Evolutionary conservation across 2,113 vertebrate species (phyloP).

Genomic region (Erpornis zantholeuca): DNA sequence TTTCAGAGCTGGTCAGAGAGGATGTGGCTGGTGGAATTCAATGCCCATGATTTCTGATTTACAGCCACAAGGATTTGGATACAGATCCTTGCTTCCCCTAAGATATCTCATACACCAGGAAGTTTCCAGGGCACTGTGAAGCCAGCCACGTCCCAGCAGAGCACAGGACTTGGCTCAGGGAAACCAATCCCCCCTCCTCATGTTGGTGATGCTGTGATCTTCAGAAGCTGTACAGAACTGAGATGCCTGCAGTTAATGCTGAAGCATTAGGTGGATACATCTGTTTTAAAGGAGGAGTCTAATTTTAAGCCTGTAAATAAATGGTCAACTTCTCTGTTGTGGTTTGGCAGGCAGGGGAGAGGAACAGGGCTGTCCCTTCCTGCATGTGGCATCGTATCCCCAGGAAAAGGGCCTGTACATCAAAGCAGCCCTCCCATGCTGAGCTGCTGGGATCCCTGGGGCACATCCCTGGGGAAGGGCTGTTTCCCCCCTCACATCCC

Average conservation of each 20-base stretch:
- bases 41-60: not conserved
- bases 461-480: not conserved
- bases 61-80: not conserved
- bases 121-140: not conserved
- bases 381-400: not conserved
- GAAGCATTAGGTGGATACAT: not conserved
- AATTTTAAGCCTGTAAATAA: not conserved
- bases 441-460: not conserved
- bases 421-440: not conserved
- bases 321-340: not conserved
- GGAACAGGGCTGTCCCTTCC: not conserved
- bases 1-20: not conserved
- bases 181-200: not conserved
- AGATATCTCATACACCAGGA: not conserved
- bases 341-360: not conserved
- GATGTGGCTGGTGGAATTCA: not conserved
- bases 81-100: rapidly evolving
- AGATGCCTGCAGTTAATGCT: not conserved
- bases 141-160: not conserved
- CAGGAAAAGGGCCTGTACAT: not conserved
- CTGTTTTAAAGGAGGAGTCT: not conserved
- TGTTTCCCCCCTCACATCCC: rapidly evolving
- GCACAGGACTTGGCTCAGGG: not conserved
- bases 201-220: not conserved
- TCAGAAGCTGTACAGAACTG: not conserved